These are phyloP conservation scores for Microctenopoma steveboyesi DNA, from an alignment of 2,797 vertebrate species.

Conservation along the genomic window DNA sequence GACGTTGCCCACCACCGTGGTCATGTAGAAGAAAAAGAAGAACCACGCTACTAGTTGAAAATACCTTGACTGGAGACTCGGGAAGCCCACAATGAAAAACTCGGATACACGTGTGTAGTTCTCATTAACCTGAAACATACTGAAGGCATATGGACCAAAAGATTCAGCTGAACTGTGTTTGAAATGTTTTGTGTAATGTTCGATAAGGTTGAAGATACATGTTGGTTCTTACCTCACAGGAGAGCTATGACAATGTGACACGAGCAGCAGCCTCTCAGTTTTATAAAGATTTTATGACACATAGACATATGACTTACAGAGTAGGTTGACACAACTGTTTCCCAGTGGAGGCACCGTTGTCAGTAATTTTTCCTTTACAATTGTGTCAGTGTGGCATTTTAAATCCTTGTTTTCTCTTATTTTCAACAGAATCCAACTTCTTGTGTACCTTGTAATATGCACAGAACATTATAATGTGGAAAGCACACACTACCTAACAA, in stretches of 20 bases:
- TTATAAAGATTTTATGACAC: slow-evolving; percentile 4
- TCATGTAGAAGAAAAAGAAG: slow-evolving; percentile 64
- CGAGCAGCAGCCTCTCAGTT: neutral
- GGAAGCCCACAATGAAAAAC: slow-evolving; percentile 78
- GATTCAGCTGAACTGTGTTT: neutral
- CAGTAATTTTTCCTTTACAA: no score
- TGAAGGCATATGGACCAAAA: neutral
- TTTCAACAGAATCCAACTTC: no score
- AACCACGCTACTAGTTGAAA: slow-evolving; percentile 49
- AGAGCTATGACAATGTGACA: neutral
- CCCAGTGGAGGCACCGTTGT: neutral
- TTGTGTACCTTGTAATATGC: no score
- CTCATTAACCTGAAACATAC: slow-evolving; percentile 16
- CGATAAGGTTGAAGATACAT: no score
- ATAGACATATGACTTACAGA: neutral
- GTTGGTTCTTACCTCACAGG: neutral
- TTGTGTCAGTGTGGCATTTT: no score
- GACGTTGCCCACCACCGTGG: slow-evolving; percentile 66
- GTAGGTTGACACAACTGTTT: neutral
- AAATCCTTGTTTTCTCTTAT: no score
- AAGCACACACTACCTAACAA: no score
- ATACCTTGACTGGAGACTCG: slow-evolving; percentile 53
- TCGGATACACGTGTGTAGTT: slow-evolving; percentile 56
- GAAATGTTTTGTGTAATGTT: no score
- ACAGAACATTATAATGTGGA: no score